Percentiles rank a stretch among this genome's conserved stretches.
Conservation (phyloP, 2,113 vertebrate species). For the Xiphophorus hellerii region DNA sequence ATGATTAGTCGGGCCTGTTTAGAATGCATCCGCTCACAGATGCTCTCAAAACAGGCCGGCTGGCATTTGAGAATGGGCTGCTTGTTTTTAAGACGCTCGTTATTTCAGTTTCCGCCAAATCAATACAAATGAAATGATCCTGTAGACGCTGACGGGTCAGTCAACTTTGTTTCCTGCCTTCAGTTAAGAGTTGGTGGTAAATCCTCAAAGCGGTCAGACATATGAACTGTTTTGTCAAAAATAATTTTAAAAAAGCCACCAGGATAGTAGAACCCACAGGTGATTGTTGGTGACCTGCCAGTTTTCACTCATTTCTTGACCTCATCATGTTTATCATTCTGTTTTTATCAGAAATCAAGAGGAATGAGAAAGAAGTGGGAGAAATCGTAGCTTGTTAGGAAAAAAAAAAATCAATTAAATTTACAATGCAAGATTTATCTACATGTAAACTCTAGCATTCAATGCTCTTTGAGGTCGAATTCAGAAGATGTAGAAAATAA, state of each 20-base stretch:
- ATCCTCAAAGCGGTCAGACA: slow-evolving; percentile 27
- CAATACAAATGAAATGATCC: slow-evolving; percentile 42
- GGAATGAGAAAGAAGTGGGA: neutral
- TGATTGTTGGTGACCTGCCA: slow-evolving; percentile 44
- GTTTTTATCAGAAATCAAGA: neutral
- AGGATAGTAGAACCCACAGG: slow-evolving; percentile 23
- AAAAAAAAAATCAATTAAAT: neutral
- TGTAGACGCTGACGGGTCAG: slow-evolving; percentile 25
- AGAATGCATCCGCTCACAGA: slow-evolving; percentile 73
- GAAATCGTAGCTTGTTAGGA: neutral
- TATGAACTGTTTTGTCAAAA: slow-evolving; percentile 33
- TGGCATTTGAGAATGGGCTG: slow-evolving; percentile 42
- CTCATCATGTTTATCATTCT: slow-evolving; percentile 29
- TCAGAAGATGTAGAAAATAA: too few relatives aligned
- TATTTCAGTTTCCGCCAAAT: slow-evolving; percentile 53
- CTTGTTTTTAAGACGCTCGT: slow-evolving; percentile 60
- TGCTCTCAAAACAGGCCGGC: slow-evolving; percentile 55
- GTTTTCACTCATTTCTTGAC: slow-evolving; percentile 19
- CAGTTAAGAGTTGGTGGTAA: slow-evolving; percentile 23
- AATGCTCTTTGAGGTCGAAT: too few relatives aligned
- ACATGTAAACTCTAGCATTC: too few relatives aligned
- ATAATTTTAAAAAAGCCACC: slow-evolving; percentile 12
- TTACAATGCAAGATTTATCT: neutral
- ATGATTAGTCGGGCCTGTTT: slow-evolving; percentile 77
- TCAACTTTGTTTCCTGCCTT: slow-evolving; percentile 32